These are phyloP conservation scores for Propithecus perrieri DNA, from an alignment of 2,797 vertebrate species.

Conservation along the genomic window DNA sequence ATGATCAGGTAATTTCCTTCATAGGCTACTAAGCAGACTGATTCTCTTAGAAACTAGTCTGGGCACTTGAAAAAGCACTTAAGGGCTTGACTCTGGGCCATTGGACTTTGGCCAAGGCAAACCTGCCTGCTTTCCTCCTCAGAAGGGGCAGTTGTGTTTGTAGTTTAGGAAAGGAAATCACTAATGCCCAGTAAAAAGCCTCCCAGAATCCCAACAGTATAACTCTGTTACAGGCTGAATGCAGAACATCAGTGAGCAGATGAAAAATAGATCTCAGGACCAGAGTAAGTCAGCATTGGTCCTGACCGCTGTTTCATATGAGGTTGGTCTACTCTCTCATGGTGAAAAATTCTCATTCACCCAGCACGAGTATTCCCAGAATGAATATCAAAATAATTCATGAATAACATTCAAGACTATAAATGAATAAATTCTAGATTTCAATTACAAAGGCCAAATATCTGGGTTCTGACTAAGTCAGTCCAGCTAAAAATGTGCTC, in stretches of 20 bases:
- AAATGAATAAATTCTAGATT: conserved; percentile 25
- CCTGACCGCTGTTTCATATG: background rate
- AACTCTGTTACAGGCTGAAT: background rate
- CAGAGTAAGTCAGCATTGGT: background rate
- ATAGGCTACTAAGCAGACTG: conserved; percentile 45
- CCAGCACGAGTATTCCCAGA: background rate
- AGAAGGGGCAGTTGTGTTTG: conserved; percentile 70
- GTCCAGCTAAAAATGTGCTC: background rate
- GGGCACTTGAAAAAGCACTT: conserved; percentile 59
- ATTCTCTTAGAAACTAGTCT: conserved; percentile 59
- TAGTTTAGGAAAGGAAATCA: conserved; percentile 72
- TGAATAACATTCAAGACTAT: background rate
- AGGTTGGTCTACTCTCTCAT: background rate
- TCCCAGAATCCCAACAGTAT: conserved; percentile 51
- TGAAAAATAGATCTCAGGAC: conserved; percentile 54
- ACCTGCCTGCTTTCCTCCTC: conserved; percentile 77
- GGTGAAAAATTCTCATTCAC: background rate
- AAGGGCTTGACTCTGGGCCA: conserved; percentile 60
- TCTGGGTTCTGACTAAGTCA: background rate
- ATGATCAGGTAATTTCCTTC: conserved; percentile 64
- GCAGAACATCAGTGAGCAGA: conserved; percentile 18
- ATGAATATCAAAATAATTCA: conserved; percentile 30
- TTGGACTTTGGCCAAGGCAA: conserved; percentile 67
- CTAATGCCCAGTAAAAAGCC: conserved; percentile 42
- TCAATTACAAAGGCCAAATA: conserved; percentile 10